These are phyloP conservation scores for Tichodroma muraria DNA, from an alignment of 2,113 vertebrate genomes.

Conservation along the genomic window DNA sequence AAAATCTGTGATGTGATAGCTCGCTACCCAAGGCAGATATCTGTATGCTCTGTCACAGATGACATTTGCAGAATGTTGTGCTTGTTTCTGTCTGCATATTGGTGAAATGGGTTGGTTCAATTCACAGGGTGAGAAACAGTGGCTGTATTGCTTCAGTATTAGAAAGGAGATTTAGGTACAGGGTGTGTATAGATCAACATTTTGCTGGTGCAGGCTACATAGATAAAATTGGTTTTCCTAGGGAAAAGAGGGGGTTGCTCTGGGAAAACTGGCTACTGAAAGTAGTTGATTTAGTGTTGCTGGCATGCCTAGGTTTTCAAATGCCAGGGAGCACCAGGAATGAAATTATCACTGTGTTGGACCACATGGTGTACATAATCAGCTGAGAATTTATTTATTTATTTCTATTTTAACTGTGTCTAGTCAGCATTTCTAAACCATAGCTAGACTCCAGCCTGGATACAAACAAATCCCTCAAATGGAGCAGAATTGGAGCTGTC, in stretches of 20 bases:
- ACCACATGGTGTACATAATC: background rate
- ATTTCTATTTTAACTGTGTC: background rate
- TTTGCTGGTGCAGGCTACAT: background rate
- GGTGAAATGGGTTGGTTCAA: background rate
- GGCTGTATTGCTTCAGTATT: background rate
- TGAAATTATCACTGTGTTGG: background rate
- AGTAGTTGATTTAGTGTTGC: background rate
- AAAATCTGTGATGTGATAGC: background rate
- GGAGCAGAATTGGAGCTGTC: background rate
- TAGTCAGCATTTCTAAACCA: background rate
- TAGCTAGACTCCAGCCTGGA: background rate
- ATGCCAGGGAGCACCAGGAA: background rate
- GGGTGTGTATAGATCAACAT: background rate
- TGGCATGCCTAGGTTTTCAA: background rate
- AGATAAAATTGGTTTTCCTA: background rate
- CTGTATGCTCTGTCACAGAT: background rate
- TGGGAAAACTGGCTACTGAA: background rate
- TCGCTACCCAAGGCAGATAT: background rate
- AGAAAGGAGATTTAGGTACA: background rate
- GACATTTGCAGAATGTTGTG: background rate
- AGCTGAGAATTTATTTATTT: constrained; percentile 9
- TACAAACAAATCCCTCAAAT: background rate
- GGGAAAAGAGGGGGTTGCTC: background rate
- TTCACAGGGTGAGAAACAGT: background rate
- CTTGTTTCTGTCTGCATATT: background rate